Conservation (phyloP, 2,797 vertebrate genomes). For the Danio tinwini region DNA sequence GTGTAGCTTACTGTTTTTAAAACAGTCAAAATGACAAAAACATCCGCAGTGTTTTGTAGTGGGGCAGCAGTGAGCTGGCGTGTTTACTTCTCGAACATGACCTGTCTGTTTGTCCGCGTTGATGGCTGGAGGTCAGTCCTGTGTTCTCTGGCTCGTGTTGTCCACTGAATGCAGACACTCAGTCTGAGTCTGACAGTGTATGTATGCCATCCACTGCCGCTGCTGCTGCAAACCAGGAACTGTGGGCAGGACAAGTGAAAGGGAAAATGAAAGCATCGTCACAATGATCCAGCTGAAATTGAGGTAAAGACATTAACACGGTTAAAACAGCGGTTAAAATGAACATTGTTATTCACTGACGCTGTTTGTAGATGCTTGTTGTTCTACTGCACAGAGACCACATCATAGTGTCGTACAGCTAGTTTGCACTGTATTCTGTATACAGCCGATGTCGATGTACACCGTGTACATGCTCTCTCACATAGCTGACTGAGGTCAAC, state of each 20-base stretch:
- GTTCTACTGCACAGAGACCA: background rate
- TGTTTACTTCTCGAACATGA: slow-evolving; percentile 17
- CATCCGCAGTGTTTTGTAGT: background rate
- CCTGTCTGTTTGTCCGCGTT: slow-evolving; percentile 9
- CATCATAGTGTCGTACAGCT: background rate
- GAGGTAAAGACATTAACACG: slow-evolving; percentile 50
- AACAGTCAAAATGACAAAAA: background rate
- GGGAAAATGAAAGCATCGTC: slow-evolving; percentile 79
- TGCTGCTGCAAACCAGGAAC: slow-evolving; percentile 40
- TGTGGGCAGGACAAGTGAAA: slow-evolving; percentile 69
- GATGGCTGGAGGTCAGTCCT: slow-evolving; percentile 37
- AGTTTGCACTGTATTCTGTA: slow-evolving; percentile 1
- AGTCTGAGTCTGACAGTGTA: slow-evolving; percentile 30
- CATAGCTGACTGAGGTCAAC: slow-evolving; percentile 40
- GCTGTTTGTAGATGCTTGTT: background rate
- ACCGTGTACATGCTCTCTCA: slow-evolving; percentile 37
- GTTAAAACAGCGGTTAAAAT: background rate
- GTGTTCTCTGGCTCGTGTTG: slow-evolving; percentile 19
- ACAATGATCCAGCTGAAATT: slow-evolving; percentile 65
- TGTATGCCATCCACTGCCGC: slow-evolving; percentile 22
- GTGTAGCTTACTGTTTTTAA: no score
- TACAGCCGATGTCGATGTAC: slow-evolving; percentile 23
- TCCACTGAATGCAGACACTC: slow-evolving; percentile 33
- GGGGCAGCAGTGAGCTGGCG: background rate
- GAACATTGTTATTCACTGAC: background rate